Conservation (phyloP, 2,888 invertebrate genomes). For the Meandrusa payeni region DNA sequence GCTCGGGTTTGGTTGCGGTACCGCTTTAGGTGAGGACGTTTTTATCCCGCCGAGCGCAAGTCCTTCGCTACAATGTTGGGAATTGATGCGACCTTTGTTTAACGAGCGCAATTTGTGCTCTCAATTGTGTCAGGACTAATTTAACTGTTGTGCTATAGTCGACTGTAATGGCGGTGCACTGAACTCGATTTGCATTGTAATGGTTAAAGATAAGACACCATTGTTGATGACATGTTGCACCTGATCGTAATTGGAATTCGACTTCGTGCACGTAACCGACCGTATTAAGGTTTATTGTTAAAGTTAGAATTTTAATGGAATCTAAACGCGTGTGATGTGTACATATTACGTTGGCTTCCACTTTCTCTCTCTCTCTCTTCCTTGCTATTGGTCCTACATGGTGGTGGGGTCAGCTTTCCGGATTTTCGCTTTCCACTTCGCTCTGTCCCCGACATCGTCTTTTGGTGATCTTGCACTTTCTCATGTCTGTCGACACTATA, state of each 20-base stretch:
- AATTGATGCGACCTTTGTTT: constrained; percentile 26
- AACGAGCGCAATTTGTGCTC: constrained; percentile 24
- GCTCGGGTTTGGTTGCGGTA: constrained; percentile 2
- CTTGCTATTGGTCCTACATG: too few species aligned
- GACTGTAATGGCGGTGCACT: constrained; percentile 9
- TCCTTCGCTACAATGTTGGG: constrained; percentile 15
- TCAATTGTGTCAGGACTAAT: constrained; percentile 18
- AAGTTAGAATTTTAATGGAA: too few species aligned
- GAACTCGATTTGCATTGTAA: constrained; percentile 16
- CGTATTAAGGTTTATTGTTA: background rate
- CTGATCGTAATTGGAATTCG: background rate
- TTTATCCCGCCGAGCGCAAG: constrained; percentile 14
- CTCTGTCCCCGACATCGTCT: too few species aligned
- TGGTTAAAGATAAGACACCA: background rate
- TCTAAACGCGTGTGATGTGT: too few species aligned
- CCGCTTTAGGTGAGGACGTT: constrained; percentile 4
- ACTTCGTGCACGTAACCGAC: background rate
- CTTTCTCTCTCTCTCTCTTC: too few species aligned
- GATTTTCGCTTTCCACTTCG: too few species aligned
- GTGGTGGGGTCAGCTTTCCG: too few species aligned
- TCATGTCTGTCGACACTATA: too few species aligned
- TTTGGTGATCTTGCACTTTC: too few species aligned
- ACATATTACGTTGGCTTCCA: too few species aligned
- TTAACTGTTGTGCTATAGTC: constrained; percentile 8
- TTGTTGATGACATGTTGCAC: constrained; percentile 3